Evolutionary conservation across 2,113 vertebrate species (phyloP).

Genomic region (Gulo gulo): DNA sequence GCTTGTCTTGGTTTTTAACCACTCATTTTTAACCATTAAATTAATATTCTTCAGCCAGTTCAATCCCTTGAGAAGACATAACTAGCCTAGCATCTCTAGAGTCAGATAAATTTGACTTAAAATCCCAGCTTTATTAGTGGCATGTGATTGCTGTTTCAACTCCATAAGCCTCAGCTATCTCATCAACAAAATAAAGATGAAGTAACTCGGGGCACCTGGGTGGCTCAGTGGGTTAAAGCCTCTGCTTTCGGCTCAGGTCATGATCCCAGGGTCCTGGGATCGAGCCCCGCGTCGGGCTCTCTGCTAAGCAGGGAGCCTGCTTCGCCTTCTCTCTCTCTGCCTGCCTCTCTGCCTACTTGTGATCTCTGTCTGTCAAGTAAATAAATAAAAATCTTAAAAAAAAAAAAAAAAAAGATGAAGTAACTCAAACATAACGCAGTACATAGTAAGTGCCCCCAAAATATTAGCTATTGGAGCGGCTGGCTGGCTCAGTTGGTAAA

Average conservation of each 20-base stretch:
- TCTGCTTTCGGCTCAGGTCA: too few species aligned
- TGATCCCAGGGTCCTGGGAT: too few species aligned
- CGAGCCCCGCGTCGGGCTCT: too few species aligned
- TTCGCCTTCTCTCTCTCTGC: too few species aligned
- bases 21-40: background rate
- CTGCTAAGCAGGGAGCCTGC: too few species aligned
- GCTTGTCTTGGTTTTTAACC: background rate
- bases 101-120: background rate
- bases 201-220: too few species aligned
- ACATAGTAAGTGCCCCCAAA: background rate
- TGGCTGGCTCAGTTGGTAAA: background rate
- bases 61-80: background rate
- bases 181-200: background rate
- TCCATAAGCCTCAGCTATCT: background rate
- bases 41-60: background rate
- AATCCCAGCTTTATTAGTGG: background rate
- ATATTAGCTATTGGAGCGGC: background rate
- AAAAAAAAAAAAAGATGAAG: conserved; percentile 17
- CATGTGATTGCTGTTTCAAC: background rate
- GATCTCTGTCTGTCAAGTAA: too few species aligned
- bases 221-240: too few species aligned
- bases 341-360: too few species aligned
- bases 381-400: too few species aligned
- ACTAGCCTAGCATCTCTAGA: background rate
- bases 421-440: background rate